phyloP scores from a whole-genome alignment of 2,888 invertebrate species.

The Ectemnius cavifrons region DNA sequence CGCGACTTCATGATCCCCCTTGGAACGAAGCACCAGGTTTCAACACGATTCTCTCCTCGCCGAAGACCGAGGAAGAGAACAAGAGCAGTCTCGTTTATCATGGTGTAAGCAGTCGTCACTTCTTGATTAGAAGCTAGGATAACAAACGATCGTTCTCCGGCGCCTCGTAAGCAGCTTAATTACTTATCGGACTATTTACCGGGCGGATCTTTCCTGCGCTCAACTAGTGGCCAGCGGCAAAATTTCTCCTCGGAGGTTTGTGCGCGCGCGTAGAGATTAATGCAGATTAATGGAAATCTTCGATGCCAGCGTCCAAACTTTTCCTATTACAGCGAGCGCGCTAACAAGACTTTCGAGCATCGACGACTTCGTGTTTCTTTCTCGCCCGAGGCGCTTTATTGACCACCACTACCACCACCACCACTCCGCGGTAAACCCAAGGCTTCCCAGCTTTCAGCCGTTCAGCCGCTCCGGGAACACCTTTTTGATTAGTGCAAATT shows the following conservation, averaged over 20 bases:
- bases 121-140: conserved; percentile 47
- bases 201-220: conserved; percentile 21
- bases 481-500: conserved; percentile 7
- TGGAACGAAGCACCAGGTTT: not conserved
- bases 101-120: conserved; percentile 21
- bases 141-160: conserved; percentile 39
- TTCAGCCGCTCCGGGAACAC: not conserved
- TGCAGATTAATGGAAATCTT: conserved; percentile 56
- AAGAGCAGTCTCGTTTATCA: conserved; percentile 26
- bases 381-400: not conserved
- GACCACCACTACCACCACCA: not conserved
- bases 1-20: conserved; percentile 10
- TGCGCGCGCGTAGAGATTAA: conserved; percentile 35
- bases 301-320: conserved; percentile 32
- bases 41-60: no score
- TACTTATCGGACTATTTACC: conserved; percentile 52
- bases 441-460: not conserved
- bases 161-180: conserved; percentile 49
- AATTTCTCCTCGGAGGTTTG: conserved; percentile 15
- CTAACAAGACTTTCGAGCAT: conserved; percentile 16
- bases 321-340: conserved; percentile 36
- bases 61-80: not conserved
- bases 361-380: conserved; percentile 14
- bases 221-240: conserved; percentile 14
- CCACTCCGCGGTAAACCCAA: not conserved